Evolutionary conservation across 2,888 invertebrate genomes (phyloP).

Genomic region (Eilema depressum): DNA sequence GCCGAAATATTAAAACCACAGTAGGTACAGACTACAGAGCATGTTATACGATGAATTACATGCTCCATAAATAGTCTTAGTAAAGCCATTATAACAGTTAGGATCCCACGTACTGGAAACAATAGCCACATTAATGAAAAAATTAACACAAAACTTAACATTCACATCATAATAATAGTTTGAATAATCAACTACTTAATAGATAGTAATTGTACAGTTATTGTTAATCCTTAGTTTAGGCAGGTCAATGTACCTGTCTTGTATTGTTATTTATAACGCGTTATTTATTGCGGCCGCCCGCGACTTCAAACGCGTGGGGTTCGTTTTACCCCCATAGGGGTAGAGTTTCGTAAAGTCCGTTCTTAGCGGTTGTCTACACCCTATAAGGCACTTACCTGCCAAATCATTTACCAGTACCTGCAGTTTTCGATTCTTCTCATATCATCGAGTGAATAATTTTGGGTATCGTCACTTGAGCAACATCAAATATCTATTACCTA

Average conservation of each 20-base stretch:
- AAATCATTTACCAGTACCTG: background rate
- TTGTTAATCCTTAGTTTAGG: conserved; percentile 11
- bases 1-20: background rate
- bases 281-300: too few relatives aligned
- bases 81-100: conserved; percentile 19
- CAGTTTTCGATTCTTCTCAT: background rate
- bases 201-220: conserved; percentile 13
- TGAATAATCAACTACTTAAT: conserved; percentile 14
- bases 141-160: conserved; percentile 12
- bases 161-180: conserved; percentile 17
- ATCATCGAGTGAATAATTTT: background rate
- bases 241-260: conserved; percentile 15
- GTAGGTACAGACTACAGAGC: background rate
- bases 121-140: conserved; percentile 25
- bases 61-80: conserved; percentile 8
- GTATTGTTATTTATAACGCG: background rate
- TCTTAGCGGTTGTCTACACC: too few relatives aligned
- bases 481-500: conserved; percentile 28
- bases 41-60: background rate
- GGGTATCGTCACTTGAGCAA: conserved; percentile 18
- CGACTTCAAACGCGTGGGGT: too few relatives aligned
- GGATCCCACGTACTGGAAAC: conserved; percentile 21
- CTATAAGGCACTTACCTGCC: too few relatives aligned
- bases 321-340: too few relatives aligned
- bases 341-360: too few relatives aligned